Evolutionary conservation across 2,888 invertebrate species (phyloP).

Genomic region (Campopleginae sp.): DNA sequence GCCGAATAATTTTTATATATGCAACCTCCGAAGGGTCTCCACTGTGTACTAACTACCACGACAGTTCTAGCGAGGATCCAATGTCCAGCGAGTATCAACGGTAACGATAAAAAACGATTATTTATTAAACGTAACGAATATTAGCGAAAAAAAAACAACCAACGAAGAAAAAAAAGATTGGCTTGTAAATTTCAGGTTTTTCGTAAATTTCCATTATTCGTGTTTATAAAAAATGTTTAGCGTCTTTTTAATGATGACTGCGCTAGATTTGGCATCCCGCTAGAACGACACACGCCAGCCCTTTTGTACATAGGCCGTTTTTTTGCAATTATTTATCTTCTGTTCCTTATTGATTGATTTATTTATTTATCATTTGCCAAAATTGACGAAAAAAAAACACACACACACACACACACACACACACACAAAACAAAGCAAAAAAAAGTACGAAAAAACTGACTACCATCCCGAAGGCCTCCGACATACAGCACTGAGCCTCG

Average conservation of each 20-base stretch:
- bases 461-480: conserved; percentile 80
- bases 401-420: too few relatives aligned
- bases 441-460: conserved; percentile 65
- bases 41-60: conserved; percentile 75
- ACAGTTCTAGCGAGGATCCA: conserved; percentile 74
- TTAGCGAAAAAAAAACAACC: neutral
- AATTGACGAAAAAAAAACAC: conserved; percentile 54
- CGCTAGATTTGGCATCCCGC: conserved; percentile 59
- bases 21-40: conserved; percentile 82
- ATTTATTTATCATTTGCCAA: conserved; percentile 75
- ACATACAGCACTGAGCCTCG: conserved; percentile 85
- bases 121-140: neutral
- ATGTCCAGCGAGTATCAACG: conserved; percentile 65
- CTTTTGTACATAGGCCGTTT: conserved; percentile 72
- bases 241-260: neutral
- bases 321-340: conserved; percentile 70
- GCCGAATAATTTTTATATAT: conserved; percentile 69
- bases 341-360: conserved; percentile 63
- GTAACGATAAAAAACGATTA: neutral
- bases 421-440: conserved; percentile 52
- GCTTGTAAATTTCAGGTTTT: neutral
- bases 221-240: neutral
- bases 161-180: neutral
- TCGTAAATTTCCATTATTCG: neutral
- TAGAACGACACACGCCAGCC: conserved; percentile 71